Evolutionary conservation across 2,888 invertebrate species (phyloP).

Genomic region (Octonoba sinensis): DNA sequence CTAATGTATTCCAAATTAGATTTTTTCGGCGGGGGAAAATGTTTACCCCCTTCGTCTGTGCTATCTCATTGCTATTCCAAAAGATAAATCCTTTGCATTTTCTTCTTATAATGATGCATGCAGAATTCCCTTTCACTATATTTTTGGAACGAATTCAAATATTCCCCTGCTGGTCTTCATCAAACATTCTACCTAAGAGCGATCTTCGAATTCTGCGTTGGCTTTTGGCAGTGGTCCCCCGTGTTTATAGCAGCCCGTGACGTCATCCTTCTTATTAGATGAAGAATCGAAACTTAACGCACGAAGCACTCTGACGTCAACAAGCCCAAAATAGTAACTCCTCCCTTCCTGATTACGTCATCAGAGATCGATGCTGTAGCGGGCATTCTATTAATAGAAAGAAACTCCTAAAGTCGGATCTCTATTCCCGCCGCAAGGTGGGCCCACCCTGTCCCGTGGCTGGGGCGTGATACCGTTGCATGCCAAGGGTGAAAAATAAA

Average conservation of each 20-base stretch:
- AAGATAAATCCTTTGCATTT: too few species aligned
- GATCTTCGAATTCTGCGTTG: neutral
- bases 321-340: conserved; percentile 51
- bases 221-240: conserved; percentile 36
- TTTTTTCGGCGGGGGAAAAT: too few species aligned
- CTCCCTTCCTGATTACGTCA: conserved; percentile 46
- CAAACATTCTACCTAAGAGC: neutral
- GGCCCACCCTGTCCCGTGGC: conserved; percentile 36
- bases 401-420: conserved; percentile 24
- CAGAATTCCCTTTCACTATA: too few species aligned
- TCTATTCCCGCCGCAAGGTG: conserved; percentile 45
- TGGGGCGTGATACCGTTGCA: neutral
- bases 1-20: too few species aligned
- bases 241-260: conserved; percentile 42
- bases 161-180: too few species aligned
- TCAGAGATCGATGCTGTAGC: conserved; percentile 35
- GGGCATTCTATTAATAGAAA: conserved; percentile 40
- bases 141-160: too few species aligned
- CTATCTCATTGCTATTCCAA: too few species aligned
- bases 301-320: conserved; percentile 52
- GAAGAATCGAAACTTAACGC: conserved; percentile 47
- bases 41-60: too few species aligned
- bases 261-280: conserved; percentile 38
- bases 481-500: too few species aligned
- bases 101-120: too few species aligned